Evolutionary conservation across 1,140 invertebrate species (phyloP).

Genomic region (Argopecten irradians): DNA sequence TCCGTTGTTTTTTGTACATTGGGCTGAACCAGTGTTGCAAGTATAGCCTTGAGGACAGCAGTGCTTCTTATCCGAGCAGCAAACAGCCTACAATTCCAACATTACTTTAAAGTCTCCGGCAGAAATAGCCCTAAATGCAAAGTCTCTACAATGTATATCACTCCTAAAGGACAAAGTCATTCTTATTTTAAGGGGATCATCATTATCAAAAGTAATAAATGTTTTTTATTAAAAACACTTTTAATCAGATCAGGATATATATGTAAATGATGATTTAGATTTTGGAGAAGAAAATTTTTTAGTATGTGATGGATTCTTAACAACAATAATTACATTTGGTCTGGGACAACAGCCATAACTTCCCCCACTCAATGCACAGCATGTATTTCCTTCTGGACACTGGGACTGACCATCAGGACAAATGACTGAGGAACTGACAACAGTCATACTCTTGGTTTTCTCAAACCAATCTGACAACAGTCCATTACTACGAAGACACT

Average conservation of each 20-base stretch:
- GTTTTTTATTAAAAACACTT: too few species aligned
- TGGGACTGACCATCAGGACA: constrained; percentile 61
- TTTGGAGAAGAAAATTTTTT: too few species aligned
- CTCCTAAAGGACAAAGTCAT: too few species aligned
- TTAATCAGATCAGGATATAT: too few species aligned
- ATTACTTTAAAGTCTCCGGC: too few species aligned
- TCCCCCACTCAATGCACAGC: constrained; percentile 70
- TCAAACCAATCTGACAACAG: constrained; percentile 46
- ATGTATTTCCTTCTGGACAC: constrained; percentile 75
- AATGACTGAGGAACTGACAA: constrained; percentile 40
- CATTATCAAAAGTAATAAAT: too few species aligned
- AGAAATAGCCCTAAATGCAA: too few species aligned
- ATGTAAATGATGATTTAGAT: too few species aligned
- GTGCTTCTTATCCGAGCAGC: constrained; percentile 67
- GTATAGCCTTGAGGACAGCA: constrained; percentile 66
- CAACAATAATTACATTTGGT: constrained; percentile 63
- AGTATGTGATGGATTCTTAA: neutral
- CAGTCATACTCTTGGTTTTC: constrained; percentile 34
- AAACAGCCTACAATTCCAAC: constrained; percentile 68
- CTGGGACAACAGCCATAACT: constrained; percentile 76
- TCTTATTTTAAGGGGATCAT: too few species aligned
- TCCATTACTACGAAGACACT: constrained; percentile 53
- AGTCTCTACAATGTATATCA: too few species aligned
- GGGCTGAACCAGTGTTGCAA: constrained; percentile 60
- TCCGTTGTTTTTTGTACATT: constrained; percentile 41